Evolutionary conservation across 2,113 vertebrate genomes (phyloP).

Genomic region (Oryzias celebensis): DNA sequence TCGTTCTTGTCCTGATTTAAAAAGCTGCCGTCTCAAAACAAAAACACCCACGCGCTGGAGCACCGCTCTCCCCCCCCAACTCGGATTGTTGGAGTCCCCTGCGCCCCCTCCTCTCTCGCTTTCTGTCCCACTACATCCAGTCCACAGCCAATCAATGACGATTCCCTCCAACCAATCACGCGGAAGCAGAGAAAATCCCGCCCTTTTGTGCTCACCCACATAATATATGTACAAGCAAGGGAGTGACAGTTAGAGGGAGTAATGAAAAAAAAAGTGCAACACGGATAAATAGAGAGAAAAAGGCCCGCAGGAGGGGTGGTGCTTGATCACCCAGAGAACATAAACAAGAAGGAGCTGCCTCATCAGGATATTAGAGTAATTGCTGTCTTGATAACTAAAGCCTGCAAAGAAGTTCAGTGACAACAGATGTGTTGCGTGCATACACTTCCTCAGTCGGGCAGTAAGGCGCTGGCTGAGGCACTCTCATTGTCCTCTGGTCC

Average conservation of each 20-base stretch:
- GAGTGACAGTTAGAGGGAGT: conserved; percentile 48
- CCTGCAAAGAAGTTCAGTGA: neutral
- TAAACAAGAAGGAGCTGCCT: conserved; percentile 33
- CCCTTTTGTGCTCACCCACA: conserved; percentile 76
- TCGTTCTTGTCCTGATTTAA: conserved; percentile 71
- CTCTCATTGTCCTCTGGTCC: conserved; percentile 49
- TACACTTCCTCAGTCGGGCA: conserved; percentile 27
- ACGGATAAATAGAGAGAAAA: conserved; percentile 51
- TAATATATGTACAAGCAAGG: conserved; percentile 70
- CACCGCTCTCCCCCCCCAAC: conserved; percentile 73
- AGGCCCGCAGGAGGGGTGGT: conserved; percentile 52
- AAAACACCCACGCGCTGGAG: conserved; percentile 82
- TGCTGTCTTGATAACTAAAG: neutral
- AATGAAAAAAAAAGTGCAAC: conserved; percentile 52
- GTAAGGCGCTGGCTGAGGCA: conserved; percentile 6
- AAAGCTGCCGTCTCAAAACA: conserved; percentile 82
- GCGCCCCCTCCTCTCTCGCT: conserved; percentile 25
- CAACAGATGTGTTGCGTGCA: conserved; percentile 3
- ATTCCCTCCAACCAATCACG: conserved; percentile 72
- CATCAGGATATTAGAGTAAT: no score
- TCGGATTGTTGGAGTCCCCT: conserved; percentile 66
- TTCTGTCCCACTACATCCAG: conserved; percentile 68
- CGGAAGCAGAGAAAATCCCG: conserved; percentile 57
- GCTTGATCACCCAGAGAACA: conserved; percentile 46
- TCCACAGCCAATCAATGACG: conserved; percentile 58